Conservation (phyloP, 2,113 vertebrate species). For the Parotia lawesii region DNA sequence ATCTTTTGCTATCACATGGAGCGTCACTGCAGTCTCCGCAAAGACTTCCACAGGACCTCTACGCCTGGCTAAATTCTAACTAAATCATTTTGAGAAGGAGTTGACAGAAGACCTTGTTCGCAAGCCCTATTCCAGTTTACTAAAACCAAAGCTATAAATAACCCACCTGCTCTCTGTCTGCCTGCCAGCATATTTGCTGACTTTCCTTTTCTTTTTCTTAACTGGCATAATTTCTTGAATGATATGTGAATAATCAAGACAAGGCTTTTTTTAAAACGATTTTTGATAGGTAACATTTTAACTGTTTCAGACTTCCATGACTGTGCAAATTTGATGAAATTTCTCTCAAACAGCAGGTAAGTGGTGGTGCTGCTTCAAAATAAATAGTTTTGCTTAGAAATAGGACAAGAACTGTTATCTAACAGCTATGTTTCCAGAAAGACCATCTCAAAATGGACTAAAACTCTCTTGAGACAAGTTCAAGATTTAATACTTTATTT, state of each 20-base stretch:
- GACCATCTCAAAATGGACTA: background rate
- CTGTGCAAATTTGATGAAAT: background rate
- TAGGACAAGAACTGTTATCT: background rate
- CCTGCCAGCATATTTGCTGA: background rate
- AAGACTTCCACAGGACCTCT: background rate
- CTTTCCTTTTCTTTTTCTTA: background rate
- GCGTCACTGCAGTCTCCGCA: background rate
- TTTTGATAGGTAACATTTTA: background rate
- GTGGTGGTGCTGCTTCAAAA: background rate
- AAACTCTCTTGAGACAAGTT: background rate
- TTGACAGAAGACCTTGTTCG: background rate
- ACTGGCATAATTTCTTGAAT: background rate
- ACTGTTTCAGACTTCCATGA: background rate
- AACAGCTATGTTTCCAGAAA: background rate
- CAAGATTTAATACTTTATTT: background rate
- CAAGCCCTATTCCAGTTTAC: background rate
- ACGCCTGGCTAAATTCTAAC: background rate
- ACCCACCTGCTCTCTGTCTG: background rate
- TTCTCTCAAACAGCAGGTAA: background rate
- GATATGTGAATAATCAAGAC: background rate
- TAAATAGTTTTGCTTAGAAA: background rate
- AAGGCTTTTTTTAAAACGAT: background rate
- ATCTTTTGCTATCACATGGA: background rate
- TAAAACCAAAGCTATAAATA: constrained; percentile 1
- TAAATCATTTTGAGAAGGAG: background rate